Evolutionary conservation across 2,797 vertebrate genomes (phyloP).

Genomic region (Thamnophis elegans): DNA sequence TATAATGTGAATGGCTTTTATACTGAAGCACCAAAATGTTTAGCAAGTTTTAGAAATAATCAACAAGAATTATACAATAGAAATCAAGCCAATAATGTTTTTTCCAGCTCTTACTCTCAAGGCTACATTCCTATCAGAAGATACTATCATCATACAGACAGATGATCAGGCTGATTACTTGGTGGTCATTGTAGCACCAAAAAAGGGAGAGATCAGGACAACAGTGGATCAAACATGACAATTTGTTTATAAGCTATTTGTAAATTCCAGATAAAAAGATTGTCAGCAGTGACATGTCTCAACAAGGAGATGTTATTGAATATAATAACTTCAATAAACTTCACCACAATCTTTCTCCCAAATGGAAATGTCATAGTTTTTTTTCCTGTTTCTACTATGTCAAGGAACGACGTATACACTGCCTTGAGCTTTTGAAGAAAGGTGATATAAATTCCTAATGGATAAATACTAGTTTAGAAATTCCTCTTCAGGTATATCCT

Average conservation of each 20-base stretch:
- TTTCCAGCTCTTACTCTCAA: background rate
- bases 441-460: background rate
- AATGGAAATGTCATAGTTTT: background rate
- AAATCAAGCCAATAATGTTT: background rate
- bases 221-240: background rate
- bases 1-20: background rate
- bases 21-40: background rate
- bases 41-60: background rate
- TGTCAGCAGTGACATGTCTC: background rate
- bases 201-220: background rate
- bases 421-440: background rate
- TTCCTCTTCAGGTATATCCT: background rate
- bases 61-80: background rate
- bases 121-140: background rate
- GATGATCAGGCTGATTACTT: background rate
- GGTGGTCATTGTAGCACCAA: background rate
- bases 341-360: background rate
- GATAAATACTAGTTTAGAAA: background rate
- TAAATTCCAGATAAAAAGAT: background rate
- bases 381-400: background rate
- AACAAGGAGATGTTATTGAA: background rate
- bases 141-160: background rate
- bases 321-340: background rate
- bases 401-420: background rate
- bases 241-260: background rate